phyloP scores from a whole-genome alignment of 2,888 invertebrate species.

The Agrilus mali region DNA sequence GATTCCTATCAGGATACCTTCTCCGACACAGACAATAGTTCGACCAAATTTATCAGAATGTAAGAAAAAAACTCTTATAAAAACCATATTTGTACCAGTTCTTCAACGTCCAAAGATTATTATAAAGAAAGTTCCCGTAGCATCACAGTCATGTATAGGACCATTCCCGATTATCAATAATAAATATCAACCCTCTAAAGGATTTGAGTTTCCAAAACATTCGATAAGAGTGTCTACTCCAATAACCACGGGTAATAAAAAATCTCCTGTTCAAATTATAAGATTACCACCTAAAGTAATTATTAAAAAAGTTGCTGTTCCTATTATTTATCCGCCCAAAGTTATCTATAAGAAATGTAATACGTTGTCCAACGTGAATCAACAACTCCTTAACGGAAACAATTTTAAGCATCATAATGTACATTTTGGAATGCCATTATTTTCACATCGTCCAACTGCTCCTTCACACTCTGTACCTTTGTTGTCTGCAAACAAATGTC shows the following conservation, averaged over 20 bases:
- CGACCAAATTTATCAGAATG: neutral
- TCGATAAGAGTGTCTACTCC: neutral
- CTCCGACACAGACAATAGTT: neutral
- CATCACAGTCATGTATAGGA: neutral
- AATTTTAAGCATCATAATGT: no score
- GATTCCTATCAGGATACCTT: neutral
- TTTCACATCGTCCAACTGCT: no score
- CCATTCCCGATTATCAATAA: no score
- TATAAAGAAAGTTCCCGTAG: neutral
- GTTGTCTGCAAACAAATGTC: no score
- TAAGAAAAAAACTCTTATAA: constrained; percentile 1
- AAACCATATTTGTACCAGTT: constrained; percentile 4
- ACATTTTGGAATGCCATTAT: no score
- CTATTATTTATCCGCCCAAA: neutral
- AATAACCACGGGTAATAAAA: neutral
- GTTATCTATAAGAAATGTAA: no score
- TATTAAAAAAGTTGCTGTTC: constrained; percentile 1
- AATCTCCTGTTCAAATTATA: neutral
- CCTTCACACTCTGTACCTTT: no score
- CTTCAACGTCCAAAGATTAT: constrained; percentile 5
- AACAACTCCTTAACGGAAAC: no score
- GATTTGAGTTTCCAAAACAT: neutral
- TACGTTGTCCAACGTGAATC: no score
- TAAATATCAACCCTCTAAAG: neutral
- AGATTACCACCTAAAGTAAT: constrained; percentile 1